Base-by-base conservation (phyloP, 2,888 invertebrate genomes). In the Entomobrya multifasciata region DNA sequence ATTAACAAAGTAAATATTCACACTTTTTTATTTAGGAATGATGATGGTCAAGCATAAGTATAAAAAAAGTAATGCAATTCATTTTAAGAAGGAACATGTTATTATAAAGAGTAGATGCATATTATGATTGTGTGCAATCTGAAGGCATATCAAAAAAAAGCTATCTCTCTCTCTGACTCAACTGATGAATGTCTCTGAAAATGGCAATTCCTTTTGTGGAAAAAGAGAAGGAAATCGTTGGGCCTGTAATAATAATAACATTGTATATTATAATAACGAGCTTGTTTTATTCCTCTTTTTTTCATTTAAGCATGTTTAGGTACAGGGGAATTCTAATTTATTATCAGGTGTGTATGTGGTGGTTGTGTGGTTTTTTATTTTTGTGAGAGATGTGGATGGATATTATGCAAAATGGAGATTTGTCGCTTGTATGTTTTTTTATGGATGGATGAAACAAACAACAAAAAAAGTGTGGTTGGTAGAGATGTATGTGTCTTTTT, bases 121-220 rank as follows among this genome's bases (percentile, higher is more conserved):
- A 10, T 52, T n/a, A 13, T n/a, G 13, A 17, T 52, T 13, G 3
- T 4, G 6, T 52, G 17, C 52, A 52, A 52, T 17, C n/a, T 52
- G 17, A 52, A 17, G 13, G 52, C n/a, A 52, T 15, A 52, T 52
- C 15, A 17, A 52, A 52, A 17, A 52, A 52, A 52, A 52, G 74
- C 52, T 22, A 60, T 77, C 57, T 57, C 77, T n/a, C n/a, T 36
- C 60, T 70, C 65, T 79, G 44, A 65, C 79, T 79, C 36, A 80
- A 47, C 74, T 84, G 84, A 84, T 84, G 84, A 84, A 84, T 84
- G 84, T 52, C 84, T 76, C 55, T 65, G 52, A 83, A 84, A 84
- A 84, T 82, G 84, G 84, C 77, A 84, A 65, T 55, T 84, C 84
- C 84, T 84, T 84, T 84, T 84, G 84, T 84, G 84, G 84, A 84